Evolutionary conservation across 2,888 invertebrate genomes (phyloP), one percentile per base, ranked within the genome.

Genomic region (Drosophila flavopinicola): DNA sequence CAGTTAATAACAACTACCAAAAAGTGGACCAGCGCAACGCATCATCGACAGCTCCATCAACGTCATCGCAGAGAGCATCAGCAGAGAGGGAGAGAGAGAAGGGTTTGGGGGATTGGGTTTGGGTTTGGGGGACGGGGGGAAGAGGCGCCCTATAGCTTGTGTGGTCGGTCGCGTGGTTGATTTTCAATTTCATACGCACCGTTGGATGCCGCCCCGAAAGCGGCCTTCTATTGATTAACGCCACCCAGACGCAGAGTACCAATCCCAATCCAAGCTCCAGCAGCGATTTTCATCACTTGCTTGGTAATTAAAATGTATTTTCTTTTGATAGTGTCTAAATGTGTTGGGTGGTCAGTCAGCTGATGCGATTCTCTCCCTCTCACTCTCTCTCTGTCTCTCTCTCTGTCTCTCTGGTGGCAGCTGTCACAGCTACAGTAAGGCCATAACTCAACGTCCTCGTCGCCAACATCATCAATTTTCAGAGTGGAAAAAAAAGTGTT

Each of bases 131-230:
- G 9, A 38, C 3, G 20, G 6, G 6, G 15, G 13, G 3, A 6
- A 42, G 32, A 53, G 71, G 75, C 75, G 75, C 75, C 61, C 44
- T 10, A 23, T 38, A 41, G 51, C 45, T 66, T 68, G 83, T 87
- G 83, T 87, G 85, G 85, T 85, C 87, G 53, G 15, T 35, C 35
- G 29, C 49, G 64, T 65, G 69, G 65, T 84, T 73, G 66, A 78
- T 85, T 82, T 79, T 70, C 76, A 83, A 83, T 83, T 83, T 83
- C 86, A 83, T 87, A 79, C 84, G 86, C 84, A 84, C 84, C 61
- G 88, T 87, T 77, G 83, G 88, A 85, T 59, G 80, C 67, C 66
- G 63, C 48, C 60, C 60, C 61, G 48, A 54, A 56, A 60, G 64
- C 68, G 66, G 67, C 73, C 56, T 72, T 75, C 83, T 75, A 87